These are phyloP conservation scores for Drosophila arawakana DNA, from an alignment of 1,140 invertebrate species.

Conservation along the genomic window DNA sequence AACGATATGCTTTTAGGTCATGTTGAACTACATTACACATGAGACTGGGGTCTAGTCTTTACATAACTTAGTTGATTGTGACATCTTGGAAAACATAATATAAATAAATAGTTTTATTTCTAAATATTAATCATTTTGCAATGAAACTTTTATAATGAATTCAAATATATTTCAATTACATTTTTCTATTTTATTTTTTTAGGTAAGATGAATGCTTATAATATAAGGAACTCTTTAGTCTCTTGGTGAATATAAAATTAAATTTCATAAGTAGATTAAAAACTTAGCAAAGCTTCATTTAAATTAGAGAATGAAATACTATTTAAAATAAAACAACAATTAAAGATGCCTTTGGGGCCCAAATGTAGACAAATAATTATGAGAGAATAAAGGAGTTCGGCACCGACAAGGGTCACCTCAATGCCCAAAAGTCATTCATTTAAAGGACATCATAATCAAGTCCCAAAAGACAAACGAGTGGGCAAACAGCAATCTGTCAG, in stretches of 20 bases:
- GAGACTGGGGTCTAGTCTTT: neutral
- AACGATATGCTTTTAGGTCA: constrained; percentile 12
- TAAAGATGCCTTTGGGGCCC: neutral
- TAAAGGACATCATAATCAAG: constrained; percentile 59
- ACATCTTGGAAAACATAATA: too few species aligned
- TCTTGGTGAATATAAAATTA: constrained; percentile 4
- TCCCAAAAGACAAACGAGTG: constrained; percentile 41
- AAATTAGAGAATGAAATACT: neutral
- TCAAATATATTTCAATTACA: constrained; percentile 8
- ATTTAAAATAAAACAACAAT: neutral
- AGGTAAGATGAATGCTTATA: constrained; percentile 37
- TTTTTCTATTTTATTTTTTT: constrained; percentile 33
- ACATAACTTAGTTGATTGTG: too few species aligned
- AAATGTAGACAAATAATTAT: constrained; percentile 3
- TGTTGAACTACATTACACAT: constrained; percentile 5
- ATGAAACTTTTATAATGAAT: neutral
- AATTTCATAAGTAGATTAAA: neutral
- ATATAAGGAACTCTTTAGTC: too few species aligned
- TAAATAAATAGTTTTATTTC: too few species aligned
- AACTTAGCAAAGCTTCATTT: too few species aligned
- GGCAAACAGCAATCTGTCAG: constrained; percentile 56
- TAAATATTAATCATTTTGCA: too few species aligned
- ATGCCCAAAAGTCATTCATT: constrained; percentile 57
- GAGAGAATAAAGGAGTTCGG: neutral
- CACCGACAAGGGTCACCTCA: constrained; percentile 9